phyloP scores from a whole-genome alignment of 2,797 vertebrate genomes.

The Lithobates pipiens region DNA sequence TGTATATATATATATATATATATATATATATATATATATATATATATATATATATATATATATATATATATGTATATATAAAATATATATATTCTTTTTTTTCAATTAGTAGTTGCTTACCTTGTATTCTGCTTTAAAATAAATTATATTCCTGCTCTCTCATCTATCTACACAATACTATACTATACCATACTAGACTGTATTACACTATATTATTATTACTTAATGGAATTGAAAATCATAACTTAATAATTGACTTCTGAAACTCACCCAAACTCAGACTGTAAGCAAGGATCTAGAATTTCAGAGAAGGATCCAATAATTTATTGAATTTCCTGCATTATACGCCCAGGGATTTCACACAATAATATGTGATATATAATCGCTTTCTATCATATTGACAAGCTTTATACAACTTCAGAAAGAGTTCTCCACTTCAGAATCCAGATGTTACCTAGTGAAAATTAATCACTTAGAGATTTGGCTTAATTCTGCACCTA shows the following conservation, averaged over 20 bases:
- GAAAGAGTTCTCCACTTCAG: not conserved
- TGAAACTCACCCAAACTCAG: not conserved
- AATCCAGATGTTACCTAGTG: conserved; percentile 33
- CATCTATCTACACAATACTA: too few relatives aligned
- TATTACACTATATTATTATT: too few relatives aligned
- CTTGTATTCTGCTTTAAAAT: too few relatives aligned
- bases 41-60: too few relatives aligned
- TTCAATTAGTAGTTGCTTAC: too few relatives aligned
- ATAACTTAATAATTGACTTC: not conserved
- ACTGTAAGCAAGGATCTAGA: not conserved
- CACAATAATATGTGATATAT: not conserved
- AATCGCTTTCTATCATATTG: not conserved
- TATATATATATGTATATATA: too few relatives aligned
- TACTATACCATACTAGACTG: too few relatives aligned
- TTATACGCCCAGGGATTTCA: not conserved
- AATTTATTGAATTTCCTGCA: not conserved
- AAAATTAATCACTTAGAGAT: conserved; percentile 16
- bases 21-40: too few relatives aligned
- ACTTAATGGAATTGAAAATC: not conserved
- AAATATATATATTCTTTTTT: too few relatives aligned
- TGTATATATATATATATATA: too few relatives aligned
- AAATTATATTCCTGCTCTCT: too few relatives aligned
- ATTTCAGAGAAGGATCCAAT: not conserved
- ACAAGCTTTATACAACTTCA: not conserved
- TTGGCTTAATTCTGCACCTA: not conserved